Evolutionary conservation across 2,888 invertebrate genomes (phyloP), one percentile per base, ranked within the genome.

Genomic region (Opisthograptis luteolata): DNA sequence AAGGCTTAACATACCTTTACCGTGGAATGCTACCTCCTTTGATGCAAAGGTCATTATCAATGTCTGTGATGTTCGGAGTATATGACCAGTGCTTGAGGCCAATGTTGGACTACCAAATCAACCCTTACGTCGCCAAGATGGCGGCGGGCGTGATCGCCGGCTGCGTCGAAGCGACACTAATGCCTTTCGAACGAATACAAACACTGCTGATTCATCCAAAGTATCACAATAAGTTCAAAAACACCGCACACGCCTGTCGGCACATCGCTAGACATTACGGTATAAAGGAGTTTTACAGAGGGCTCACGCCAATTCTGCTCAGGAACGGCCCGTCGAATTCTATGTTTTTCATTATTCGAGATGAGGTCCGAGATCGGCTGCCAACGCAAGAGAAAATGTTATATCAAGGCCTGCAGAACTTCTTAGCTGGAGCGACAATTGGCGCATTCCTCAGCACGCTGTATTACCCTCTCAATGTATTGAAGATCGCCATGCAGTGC

Each of bases 51-150:
- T 96, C 98, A 0, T 79, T 97, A 4, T 97, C 98, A 0, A 92
- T 98, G 76, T 96, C 99, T 0, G 92, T 99, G 27, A 99, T 99
- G 99, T 99, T 99, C 89, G 99, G 99, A 8, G 94, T 97, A 14
- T 99, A 98, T 74, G 95, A 96, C 75, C 95, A 95, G 62, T 93
- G 94, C 36, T 84, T 94, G 47, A 92, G 92, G 63, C 93, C 94
- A 14, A 73, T 96, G 7, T 80, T 92, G 1, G 79, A 91, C 7
- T 81, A 89, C 22, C 79, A 92, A 51, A 62, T 93, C 4, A 93
- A 94, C 64, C 89, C 92, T 17, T 92, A 94, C 65, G 51, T 93
- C 49, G 92, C 95, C 24, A 95, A 95, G 85, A 79, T 93, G 24
- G 68, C 93, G 44, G 95, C 95, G 0, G 95, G 95, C 0, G 78